Base-by-base conservation (phyloP, 2,797 vertebrate species). In the Melanotaenia nigrans region DNA sequence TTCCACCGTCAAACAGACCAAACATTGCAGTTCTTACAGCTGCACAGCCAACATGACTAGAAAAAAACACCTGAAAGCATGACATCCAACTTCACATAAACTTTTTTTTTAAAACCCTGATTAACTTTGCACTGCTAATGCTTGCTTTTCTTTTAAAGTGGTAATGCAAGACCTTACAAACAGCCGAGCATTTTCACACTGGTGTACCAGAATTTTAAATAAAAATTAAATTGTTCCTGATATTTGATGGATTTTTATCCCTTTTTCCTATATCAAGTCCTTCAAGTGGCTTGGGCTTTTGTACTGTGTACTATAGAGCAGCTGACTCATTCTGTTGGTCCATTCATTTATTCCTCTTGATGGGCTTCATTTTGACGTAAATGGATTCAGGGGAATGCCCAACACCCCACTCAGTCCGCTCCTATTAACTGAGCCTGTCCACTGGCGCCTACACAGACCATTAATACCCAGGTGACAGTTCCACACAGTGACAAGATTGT, bases 401-500 rank as follows among this genome's bases (percentile, higher is more conserved):
- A 72, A 65, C 82, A 77, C 57, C 70, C 69, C 54, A 76, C 67
- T 67, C 78, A 86, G 89, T 92, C 90, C 12, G 55, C 85, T 92
- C 82, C 68, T 60, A 89, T 93, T 92, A 92, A 82, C 83, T 63
- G 64, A 77, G 54, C 60, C 75, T 85, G 89, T 87, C 86, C 75
- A 71, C 82, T 71, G 85, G 79, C 49, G 80, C 89, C 83, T 56
- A 65, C 87, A 81, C 81, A 75, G 61, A 83, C 84, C 90, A 92
- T 92, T 93, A 93, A 84, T 87, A 86, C 82, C 61, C 71, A 59
- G 87, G 81, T 91, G 92, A 93, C 92, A 88, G 84, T 89, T 86
- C 81, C 86, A 93, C 89, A 92, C 88, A 82, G 75, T 91, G 92
- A 93, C 92, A 87, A 83, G 89, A 79, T 85, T 84, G 78, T 61